Evolutionary conservation across 2,797 vertebrate species (phyloP).

Genomic region (Spinibarbus caldwelli): DNA sequence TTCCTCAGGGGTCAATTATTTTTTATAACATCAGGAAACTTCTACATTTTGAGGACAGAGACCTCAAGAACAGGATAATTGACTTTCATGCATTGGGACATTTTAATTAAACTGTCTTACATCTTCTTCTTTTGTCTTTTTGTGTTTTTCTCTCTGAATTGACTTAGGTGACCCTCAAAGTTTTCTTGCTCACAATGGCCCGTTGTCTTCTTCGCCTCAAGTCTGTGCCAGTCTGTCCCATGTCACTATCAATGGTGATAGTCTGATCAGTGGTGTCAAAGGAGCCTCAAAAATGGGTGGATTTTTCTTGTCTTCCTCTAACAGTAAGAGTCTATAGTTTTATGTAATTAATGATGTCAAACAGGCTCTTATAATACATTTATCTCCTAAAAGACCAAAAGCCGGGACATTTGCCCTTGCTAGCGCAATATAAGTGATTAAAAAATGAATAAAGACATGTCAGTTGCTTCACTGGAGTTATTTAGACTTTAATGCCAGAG

Average conservation of each 20-base stretch:
- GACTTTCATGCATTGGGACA: not conserved
- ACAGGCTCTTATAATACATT: not conserved
- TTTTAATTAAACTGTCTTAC: constrained; percentile 29
- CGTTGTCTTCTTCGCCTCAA: constrained; percentile 60
- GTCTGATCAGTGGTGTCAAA: constrained; percentile 67
- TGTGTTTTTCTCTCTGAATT: constrained; percentile 37
- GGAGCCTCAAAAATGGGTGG: constrained; percentile 63
- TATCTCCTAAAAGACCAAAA: not conserved
- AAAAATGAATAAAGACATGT: not conserved
- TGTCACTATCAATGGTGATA: constrained; percentile 65
- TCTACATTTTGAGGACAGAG: constrained; percentile 31
- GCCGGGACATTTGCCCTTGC: not conserved
- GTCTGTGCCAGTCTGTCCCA: constrained; percentile 60
- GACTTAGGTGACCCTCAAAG: constrained; percentile 66
- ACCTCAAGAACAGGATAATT: constrained; percentile 27
- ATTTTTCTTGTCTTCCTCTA: constrained; percentile 62
- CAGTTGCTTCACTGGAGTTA: not conserved
- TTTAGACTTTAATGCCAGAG: constrained; percentile 1
- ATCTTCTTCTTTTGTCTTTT: not conserved
- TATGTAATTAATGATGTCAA: constrained; percentile 18
- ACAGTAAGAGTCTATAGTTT: constrained; percentile 61
- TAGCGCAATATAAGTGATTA: not conserved
- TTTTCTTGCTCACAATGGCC: constrained; percentile 54
- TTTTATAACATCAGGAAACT: constrained; percentile 31
- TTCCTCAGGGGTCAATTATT: constrained; percentile 43